phyloP scores from a whole-genome alignment of 2,113 vertebrate species.

The Ophiodon elongatus region DNA sequence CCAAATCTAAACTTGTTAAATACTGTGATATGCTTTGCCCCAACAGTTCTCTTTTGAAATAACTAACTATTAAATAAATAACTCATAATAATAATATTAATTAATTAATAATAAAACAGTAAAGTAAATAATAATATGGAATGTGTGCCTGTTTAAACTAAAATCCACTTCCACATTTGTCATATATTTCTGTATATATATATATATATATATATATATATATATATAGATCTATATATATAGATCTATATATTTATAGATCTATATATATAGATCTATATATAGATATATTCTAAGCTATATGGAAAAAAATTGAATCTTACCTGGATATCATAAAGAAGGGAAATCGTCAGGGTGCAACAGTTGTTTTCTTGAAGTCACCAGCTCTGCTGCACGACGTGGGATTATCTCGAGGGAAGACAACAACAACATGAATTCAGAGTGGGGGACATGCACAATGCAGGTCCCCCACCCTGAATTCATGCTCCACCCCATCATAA shows the following conservation, averaged over 20 bases:
- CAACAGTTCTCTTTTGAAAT: background rate
- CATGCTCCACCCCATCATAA: slow-evolving; percentile 70
- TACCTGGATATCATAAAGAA: slow-evolving; percentile 51
- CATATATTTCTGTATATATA: no score
- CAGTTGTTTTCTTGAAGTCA: slow-evolving; percentile 12
- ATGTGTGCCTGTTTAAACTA: background rate
- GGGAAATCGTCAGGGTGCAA: slow-evolving; percentile 13
- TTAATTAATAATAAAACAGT: no score
- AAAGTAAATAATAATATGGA: background rate
- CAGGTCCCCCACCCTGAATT: slow-evolving; percentile 42
- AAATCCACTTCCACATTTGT: background rate
- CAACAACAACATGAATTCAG: slow-evolving; percentile 28
- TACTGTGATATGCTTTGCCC: background rate
- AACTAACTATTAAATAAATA: background rate
- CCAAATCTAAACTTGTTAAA: slow-evolving; percentile 1
- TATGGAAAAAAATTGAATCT: slow-evolving; percentile 34
- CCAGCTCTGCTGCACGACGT: slow-evolving; percentile 39
- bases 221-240: no score
- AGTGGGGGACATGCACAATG: no score
- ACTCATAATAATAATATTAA: no score
- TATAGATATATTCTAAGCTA: background rate
- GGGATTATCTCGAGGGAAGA: slow-evolving; percentile 7
- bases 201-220: background rate
- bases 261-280: background rate
- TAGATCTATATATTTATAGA: no score